phyloP scores from a whole-genome alignment of 1,140 invertebrate species.

The Bathynomus jamesi region DNA sequence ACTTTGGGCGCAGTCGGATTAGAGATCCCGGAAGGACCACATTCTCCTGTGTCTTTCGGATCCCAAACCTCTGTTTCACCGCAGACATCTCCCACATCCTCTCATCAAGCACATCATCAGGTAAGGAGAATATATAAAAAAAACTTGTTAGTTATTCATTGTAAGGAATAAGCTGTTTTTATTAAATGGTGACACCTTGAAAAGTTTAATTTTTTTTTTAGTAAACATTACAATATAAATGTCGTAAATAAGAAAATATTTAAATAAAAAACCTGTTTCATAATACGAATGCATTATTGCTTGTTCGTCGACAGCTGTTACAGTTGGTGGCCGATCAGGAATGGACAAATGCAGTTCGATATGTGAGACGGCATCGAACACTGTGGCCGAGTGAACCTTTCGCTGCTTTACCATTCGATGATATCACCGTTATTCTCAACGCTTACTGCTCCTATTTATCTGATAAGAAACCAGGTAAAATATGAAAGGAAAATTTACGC shows the following conservation, averaged over 20 bases:
- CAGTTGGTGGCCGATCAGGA: conserved; percentile 56
- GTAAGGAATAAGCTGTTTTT: no score
- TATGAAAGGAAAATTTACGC: no score
- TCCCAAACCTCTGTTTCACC: conserved; percentile 53
- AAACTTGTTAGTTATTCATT: no score
- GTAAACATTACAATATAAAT: no score
- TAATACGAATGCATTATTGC: conserved; percentile 44
- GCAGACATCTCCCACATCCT: conserved; percentile 48
- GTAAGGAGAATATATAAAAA: conserved; percentile 50
- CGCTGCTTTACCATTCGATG: conserved; percentile 46
- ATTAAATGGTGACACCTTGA: no score
- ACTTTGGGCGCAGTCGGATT: conserved; percentile 12
- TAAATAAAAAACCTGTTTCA: no score
- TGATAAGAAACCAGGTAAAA: conserved; percentile 57
- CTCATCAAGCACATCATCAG: conserved; percentile 48
- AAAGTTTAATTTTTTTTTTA: no score
- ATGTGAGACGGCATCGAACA: conserved; percentile 53
- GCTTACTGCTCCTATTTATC: conserved; percentile 62
- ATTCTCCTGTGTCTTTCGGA: conserved; percentile 18
- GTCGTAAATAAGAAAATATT: no score
- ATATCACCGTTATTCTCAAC: conserved; percentile 59
- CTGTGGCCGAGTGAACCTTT: conserved; percentile 54
- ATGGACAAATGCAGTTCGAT: conserved; percentile 57
- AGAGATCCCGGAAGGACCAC: conserved; percentile 14
- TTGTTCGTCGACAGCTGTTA: background rate